Conservation (phyloP, 2,113 vertebrate genomes). For the Corythoichthys haematopterus region DNA sequence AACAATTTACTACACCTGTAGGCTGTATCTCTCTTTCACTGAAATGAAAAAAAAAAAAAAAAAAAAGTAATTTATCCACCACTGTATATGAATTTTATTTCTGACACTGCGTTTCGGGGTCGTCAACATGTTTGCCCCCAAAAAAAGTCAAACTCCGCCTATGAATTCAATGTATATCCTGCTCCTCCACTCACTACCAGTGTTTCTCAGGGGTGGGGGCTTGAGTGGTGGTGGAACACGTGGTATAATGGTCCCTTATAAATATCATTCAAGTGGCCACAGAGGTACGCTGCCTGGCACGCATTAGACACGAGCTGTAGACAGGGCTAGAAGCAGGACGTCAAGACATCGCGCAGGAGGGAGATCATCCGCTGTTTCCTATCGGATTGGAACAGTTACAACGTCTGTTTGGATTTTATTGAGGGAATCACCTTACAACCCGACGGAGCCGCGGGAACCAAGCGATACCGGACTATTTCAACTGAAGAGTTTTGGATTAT, state of each 20-base stretch:
- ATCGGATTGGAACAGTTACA: neutral
- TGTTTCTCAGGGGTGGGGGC: constrained; percentile 26
- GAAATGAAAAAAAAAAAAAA: too few relatives aligned
- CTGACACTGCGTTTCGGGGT: too few relatives aligned
- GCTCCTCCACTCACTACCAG: too few relatives aligned
- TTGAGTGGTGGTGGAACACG: constrained; percentile 65
- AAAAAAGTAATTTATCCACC: too few relatives aligned
- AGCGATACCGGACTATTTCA: neutral
- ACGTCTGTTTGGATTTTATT: constrained; percentile 2
- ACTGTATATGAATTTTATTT: too few relatives aligned
- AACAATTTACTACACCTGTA: too few relatives aligned
- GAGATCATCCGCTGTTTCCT: constrained; percentile 10
- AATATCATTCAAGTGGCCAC: constrained; percentile 64
- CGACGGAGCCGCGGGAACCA: too few relatives aligned
- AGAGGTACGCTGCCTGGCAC: constrained; percentile 76
- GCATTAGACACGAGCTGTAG: constrained; percentile 49
- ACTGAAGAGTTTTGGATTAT: neutral
- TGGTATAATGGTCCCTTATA: constrained; percentile 75
- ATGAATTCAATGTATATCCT: too few relatives aligned
- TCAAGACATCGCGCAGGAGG: constrained; percentile 35
- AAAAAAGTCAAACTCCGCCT: too few relatives aligned
- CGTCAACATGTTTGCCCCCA: too few relatives aligned
- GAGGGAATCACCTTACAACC: neutral
- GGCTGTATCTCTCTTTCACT: too few relatives aligned
- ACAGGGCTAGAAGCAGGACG: constrained; percentile 45